Conservation (phyloP, 1,140 invertebrate genomes). For the Periplaneta americana region DNA sequence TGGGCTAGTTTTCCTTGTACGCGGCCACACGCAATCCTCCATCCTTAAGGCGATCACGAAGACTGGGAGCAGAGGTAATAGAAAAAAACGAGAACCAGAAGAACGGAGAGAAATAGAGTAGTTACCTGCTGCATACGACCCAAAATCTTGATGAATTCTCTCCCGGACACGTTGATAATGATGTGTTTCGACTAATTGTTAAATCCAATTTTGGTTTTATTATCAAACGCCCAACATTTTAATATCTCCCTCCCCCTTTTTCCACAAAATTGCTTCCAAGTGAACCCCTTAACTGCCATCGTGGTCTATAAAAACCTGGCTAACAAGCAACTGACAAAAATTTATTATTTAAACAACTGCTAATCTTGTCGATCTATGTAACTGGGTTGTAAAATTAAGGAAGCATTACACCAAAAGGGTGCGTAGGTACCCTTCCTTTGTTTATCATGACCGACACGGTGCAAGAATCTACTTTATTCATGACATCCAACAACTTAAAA, state of each 20-base stretch:
- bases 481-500: too few species aligned
- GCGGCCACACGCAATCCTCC: background rate
- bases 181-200: background rate
- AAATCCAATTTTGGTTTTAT: background rate
- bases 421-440: background rate
- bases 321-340: background rate
- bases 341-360: background rate
- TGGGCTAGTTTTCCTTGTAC: constrained; percentile 9
- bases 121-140: background rate
- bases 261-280: background rate
- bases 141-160: background rate
- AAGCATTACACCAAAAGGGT: background rate
- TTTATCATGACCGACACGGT: too few species aligned
- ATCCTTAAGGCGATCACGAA: background rate
- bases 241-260: background rate
- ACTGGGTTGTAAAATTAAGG: background rate
- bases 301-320: background rate
- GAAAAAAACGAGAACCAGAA: too few species aligned
- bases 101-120: background rate
- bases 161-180: background rate
- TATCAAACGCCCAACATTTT: background rate
- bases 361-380: background rate
- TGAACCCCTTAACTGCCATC: background rate
- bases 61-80: background rate
- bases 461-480: too few species aligned